phyloP scores from a whole-genome alignment of 35 echinoderm and acorn worm species.

The Amphiura filiformis region DNA sequence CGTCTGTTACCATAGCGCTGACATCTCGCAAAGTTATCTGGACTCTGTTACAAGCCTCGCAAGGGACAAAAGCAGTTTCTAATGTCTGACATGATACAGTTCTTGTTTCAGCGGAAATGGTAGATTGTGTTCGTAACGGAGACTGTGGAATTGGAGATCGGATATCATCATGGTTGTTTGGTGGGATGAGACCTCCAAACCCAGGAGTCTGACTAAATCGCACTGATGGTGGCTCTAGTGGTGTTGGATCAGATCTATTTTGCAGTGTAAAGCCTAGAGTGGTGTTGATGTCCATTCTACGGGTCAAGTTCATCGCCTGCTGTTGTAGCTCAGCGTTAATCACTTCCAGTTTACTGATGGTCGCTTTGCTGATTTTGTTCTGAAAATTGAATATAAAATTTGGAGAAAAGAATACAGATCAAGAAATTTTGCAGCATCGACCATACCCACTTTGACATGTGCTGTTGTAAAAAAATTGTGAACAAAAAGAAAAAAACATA shows the following conservation, averaged over 20 bases:
- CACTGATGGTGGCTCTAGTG: neutral
- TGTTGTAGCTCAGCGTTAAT: conserved; percentile 77
- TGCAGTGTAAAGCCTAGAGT: neutral
- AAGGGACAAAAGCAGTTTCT: conserved; percentile 94
- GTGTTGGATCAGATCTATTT: neutral
- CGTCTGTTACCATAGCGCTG: conserved; percentile 56
- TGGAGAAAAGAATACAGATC: no score
- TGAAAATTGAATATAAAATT: conserved; percentile 27
- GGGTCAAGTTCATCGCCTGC: conserved; percentile 27
- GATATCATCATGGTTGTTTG: neutral
- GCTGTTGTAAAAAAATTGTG: no score
- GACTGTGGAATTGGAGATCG: neutral
- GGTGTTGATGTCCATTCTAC: conserved; percentile 9
- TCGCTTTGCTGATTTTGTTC: conserved; percentile 72
- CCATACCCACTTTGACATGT: neutral
- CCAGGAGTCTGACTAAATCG: conserved; percentile 8
- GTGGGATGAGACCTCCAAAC: neutral
- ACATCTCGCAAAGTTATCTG: conserved; percentile 78
- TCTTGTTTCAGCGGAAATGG: conserved; percentile 56
- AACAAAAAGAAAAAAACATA: no score
- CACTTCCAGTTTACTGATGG: conserved; percentile 79
- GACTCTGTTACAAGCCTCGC: conserved; percentile 78
- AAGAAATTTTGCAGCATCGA: neutral
- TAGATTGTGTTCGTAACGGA: neutral
- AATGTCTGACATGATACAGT: conserved; percentile 87